Percentiles rank a stretch among this genome's conserved stretches.
phyloP scores from a whole-genome alignment of 2,888 invertebrate genomes.

The Fragum fragum region DNA sequence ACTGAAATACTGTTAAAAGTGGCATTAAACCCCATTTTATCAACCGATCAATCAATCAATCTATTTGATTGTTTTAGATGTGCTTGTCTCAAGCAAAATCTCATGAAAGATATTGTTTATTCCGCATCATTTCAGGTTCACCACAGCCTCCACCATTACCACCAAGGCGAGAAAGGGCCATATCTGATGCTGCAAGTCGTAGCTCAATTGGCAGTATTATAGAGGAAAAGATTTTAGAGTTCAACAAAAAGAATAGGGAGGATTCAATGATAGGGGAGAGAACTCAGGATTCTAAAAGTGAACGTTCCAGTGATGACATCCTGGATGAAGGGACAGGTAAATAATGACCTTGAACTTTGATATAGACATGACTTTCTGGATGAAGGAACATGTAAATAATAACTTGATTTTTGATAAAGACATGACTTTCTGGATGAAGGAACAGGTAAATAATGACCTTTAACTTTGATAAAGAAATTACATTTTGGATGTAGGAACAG shows the following conservation, averaged over 20 bases:
- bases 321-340: slow-evolving; percentile 44
- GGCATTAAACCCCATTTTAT: too few relatives aligned
- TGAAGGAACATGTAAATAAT: too few relatives aligned
- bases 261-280: background rate
- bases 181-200: slow-evolving; percentile 66
- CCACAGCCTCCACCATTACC: slow-evolving; percentile 74
- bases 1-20: too few relatives aligned
- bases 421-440: slow-evolving; percentile 43
- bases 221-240: slow-evolving; percentile 49
- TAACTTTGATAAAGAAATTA: too few relatives aligned
- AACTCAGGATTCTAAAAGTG: slow-evolving; percentile 22
- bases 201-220: slow-evolving; percentile 62
- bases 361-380: too few relatives aligned
- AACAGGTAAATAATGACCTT: slow-evolving; percentile 32
- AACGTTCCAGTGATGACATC: slow-evolving; percentile 38
- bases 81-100: too few relatives aligned
- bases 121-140: background rate
- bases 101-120: too few relatives aligned
- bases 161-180: slow-evolving; percentile 72
- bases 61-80: too few relatives aligned
- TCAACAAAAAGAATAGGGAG: background rate
- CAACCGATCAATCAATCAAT: too few relatives aligned
- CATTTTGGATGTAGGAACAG: too few relatives aligned
- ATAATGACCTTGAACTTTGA: too few relatives aligned
- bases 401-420: too few relatives aligned